These are phyloP conservation scores for Crematogaster levior DNA, from an alignment of 2,888 invertebrate species.

Conservation along the genomic window DNA sequence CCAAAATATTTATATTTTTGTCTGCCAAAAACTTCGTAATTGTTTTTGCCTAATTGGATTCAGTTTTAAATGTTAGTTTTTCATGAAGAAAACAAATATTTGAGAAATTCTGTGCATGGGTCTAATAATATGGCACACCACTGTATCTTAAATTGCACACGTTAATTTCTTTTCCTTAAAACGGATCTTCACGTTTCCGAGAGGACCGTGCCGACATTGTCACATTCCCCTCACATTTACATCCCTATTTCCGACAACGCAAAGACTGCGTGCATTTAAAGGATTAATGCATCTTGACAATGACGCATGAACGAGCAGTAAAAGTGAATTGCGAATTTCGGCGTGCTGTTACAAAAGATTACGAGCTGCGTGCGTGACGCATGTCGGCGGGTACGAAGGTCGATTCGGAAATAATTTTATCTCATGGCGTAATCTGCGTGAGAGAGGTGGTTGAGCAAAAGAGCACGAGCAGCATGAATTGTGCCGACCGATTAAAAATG, in stretches of 20 bases:
- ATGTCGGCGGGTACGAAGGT: slow-evolving; percentile 63
- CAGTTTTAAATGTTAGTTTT: too few species aligned
- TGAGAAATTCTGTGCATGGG: too few species aligned
- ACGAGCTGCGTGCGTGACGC: slow-evolving; percentile 53
- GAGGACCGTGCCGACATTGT: not conserved
- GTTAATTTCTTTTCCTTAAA: not conserved
- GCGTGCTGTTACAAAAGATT: slow-evolving; percentile 40
- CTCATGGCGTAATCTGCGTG: slow-evolving; percentile 56
- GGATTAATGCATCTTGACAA: slow-evolving; percentile 22
- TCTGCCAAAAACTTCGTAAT: too few species aligned
- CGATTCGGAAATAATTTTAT: slow-evolving; percentile 70
- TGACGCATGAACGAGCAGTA: not conserved
- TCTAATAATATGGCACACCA: too few species aligned
- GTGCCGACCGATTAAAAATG: slow-evolving; percentile 56
- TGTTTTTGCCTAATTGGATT: too few species aligned
- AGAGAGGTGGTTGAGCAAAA: slow-evolving; percentile 21
- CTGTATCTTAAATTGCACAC: not conserved
- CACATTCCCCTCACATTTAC: not conserved
- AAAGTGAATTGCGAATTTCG: slow-evolving; percentile 10
- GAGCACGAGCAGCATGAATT: slow-evolving; percentile 25
- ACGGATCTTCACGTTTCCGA: not conserved
- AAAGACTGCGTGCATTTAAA: not conserved
- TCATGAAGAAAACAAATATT: too few species aligned
- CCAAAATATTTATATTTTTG: too few species aligned
- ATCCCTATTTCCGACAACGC: slow-evolving; percentile 10